Evolutionary conservation across 2,797 vertebrate species (phyloP).

Genomic region (Enteromius unitaeniatus): DNA sequence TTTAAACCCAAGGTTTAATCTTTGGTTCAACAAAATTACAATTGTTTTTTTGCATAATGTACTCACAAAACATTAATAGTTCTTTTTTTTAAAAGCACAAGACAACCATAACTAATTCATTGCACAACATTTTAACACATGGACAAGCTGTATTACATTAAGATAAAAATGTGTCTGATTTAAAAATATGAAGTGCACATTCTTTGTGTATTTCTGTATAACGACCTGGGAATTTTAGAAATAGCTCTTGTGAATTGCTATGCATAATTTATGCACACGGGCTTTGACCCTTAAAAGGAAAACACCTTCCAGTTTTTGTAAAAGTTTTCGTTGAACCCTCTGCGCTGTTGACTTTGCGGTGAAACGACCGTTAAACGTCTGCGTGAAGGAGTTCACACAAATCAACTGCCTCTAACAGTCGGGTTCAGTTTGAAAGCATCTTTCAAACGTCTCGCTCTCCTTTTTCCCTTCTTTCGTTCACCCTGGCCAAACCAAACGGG

Average conservation of each 20-base stretch:
- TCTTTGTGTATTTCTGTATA: neutral
- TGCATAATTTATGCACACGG: slow-evolving; percentile 1
- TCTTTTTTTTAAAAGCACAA: neutral
- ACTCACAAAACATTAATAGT: neutral
- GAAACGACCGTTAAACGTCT: slow-evolving; percentile 54
- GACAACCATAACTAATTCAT: neutral
- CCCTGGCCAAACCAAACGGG: slow-evolving; percentile 58
- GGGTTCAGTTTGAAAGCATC: slow-evolving; percentile 49
- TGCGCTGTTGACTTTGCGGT: slow-evolving; percentile 46
- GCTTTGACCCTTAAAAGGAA: slow-evolving; percentile 17
- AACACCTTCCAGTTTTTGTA: slow-evolving; percentile 27
- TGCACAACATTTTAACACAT: neutral
- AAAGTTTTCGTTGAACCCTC: slow-evolving; percentile 31
- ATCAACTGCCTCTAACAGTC: slow-evolving; percentile 44
- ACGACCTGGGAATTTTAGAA: neutral
- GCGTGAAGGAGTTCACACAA: slow-evolving; percentile 43
- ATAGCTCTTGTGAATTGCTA: neutral
- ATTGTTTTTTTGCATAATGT: neutral
- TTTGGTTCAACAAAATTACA: neutral
- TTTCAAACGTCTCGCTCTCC: slow-evolving; percentile 33
- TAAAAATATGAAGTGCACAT: neutral
- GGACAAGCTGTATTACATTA: slow-evolving; percentile 7
- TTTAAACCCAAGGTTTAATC: neutral
- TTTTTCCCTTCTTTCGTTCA: slow-evolving; percentile 44
- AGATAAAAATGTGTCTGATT: neutral